Percentiles rank a stretch among this genome's conserved stretches.
Evolutionary conservation across 2,113 vertebrate genomes (phyloP).

Genomic region (Eulemur rufifrons): DNA sequence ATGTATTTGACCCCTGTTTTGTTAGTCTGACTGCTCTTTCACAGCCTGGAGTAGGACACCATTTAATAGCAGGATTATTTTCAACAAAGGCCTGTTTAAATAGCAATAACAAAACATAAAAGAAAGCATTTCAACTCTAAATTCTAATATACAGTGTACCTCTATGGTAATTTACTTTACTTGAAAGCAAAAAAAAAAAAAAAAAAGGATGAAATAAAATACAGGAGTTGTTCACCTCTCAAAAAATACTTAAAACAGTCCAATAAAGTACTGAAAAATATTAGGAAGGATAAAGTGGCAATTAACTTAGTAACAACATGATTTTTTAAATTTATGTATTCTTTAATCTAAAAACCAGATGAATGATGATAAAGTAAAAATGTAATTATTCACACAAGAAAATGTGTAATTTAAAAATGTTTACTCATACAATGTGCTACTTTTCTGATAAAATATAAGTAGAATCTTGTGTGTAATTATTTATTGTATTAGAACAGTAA

Average conservation of each 20-base stretch:
- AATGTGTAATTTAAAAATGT: constrained; percentile 20
- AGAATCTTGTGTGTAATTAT: constrained; percentile 16
- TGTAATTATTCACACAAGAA: constrained; percentile 9
- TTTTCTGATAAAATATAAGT: constrained; percentile 39
- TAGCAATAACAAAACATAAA: constrained; percentile 49
- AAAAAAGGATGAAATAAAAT: constrained; percentile 43
- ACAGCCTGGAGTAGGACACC: constrained; percentile 96
- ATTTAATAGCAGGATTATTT: constrained; percentile 98
- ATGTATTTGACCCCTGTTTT: constrained; percentile 89
- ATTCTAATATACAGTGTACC: background rate
- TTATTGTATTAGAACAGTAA: background rate
- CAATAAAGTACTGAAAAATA: background rate
- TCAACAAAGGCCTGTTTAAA: constrained; percentile 95
- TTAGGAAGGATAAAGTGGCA: constrained; percentile 20
- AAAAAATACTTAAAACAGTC: constrained; percentile 46
- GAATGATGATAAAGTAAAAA: constrained; percentile 40
- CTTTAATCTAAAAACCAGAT: constrained; percentile 42
- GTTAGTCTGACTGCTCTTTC: constrained; percentile 96
- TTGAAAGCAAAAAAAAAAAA: background rate
- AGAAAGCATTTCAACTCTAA: constrained; percentile 64
- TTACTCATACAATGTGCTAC: background rate
- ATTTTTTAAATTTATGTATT: constrained; percentile 33
- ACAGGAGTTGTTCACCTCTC: constrained; percentile 10
- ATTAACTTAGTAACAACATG: background rate
- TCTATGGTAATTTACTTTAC: constrained; percentile 24